Evolutionary conservation across 2,113 vertebrate species (phyloP).

Genomic region (Pan paniscus): DNA sequence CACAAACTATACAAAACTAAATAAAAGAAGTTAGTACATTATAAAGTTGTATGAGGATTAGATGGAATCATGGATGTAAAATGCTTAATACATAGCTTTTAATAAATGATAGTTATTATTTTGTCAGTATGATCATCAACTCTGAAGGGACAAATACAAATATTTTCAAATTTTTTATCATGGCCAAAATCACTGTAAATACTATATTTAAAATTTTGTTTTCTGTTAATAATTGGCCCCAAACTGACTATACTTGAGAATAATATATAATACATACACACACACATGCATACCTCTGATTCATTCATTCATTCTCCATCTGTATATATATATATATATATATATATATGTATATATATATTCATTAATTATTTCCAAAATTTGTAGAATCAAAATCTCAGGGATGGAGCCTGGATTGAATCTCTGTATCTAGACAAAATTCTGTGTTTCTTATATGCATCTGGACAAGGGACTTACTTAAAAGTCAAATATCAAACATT

Average conservation of each 20-base stretch:
- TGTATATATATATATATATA: background rate
- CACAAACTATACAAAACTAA: background rate
- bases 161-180: background rate
- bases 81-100: background rate
- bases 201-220: background rate
- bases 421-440: background rate
- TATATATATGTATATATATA: background rate
- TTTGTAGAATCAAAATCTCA: background rate
- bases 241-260: background rate
- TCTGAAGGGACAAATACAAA: background rate
- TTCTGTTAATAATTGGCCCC: background rate
- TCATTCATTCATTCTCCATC: background rate
- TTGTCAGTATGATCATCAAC: background rate
- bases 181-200: background rate
- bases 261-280: background rate
- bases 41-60: background rate
- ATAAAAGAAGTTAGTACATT: background rate
- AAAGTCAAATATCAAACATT: background rate
- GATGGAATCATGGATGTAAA: background rate
- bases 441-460: background rate
- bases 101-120: background rate
- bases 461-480: background rate
- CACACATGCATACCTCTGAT: background rate
- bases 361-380: background rate
- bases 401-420: background rate